phyloP scores from a whole-genome alignment of 1,140 invertebrate genomes.

The Zaprionus tsacasi region DNA sequence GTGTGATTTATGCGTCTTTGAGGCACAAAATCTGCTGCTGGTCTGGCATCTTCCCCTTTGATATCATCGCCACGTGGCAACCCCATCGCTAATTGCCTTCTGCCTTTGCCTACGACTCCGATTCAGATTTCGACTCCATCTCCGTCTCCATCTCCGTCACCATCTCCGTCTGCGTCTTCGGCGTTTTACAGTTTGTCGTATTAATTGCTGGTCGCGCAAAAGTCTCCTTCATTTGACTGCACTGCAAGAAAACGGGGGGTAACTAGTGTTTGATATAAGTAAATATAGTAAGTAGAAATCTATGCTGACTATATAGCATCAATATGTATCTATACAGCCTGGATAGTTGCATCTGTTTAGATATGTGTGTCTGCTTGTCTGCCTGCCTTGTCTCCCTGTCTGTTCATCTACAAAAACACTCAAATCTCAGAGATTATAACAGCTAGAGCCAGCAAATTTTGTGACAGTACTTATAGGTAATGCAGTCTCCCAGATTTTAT shows the following conservation, averaged over 20 bases:
- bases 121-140: not conserved
- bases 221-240: conserved; percentile 12
- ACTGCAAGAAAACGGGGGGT: conserved; percentile 19
- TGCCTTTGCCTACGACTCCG: conserved; percentile 12
- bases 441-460: no score
- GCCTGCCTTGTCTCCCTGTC: no score
- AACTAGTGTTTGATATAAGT: not conserved
- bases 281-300: no score
- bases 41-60: conserved; percentile 44
- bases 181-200: conserved; percentile 78
- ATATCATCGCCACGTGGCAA: conserved; percentile 64
- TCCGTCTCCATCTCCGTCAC: no score
- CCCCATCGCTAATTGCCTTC: conserved; percentile 69
- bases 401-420: no score
- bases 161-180: not conserved
- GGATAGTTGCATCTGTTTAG: no score
- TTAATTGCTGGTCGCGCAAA: conserved; percentile 63
- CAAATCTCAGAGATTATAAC: no score
- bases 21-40: conserved; percentile 49
- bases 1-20: conserved; percentile 75
- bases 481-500: no score
- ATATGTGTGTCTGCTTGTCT: no score
- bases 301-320: no score
- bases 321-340: no score
- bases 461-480: no score